Conservation (phyloP, 2,113 vertebrate genomes). For the Turdus rufiventris region DNA sequence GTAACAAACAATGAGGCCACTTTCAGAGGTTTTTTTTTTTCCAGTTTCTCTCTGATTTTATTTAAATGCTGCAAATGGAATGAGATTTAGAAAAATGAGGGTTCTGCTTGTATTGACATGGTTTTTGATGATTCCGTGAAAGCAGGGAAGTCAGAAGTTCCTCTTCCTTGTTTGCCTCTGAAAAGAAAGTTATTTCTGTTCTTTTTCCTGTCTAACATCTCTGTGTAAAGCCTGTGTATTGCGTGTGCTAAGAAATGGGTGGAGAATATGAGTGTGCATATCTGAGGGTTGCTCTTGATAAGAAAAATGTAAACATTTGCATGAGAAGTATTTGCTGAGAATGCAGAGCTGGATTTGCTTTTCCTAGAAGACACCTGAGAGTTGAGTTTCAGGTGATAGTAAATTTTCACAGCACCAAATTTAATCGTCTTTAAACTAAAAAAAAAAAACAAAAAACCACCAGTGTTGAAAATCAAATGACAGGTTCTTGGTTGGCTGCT, state of each 20-base stretch:
- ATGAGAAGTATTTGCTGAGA: background rate
- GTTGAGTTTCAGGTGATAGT: accelerated
- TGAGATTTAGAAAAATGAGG: accelerated
- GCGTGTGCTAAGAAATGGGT: background rate
- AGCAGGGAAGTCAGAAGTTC: background rate
- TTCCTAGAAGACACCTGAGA: background rate
- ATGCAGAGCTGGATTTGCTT: background rate
- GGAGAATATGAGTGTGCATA: background rate
- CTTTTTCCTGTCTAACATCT: background rate
- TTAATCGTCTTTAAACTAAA: background rate
- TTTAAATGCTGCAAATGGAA: background rate
- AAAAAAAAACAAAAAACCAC: background rate
- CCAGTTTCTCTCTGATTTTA: background rate
- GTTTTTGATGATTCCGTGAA: background rate
- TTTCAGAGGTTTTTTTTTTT: background rate
- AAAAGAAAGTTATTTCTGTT: background rate
- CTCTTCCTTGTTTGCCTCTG: background rate
- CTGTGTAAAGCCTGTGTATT: accelerated
- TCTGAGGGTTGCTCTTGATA: background rate
- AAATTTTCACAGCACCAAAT: background rate
- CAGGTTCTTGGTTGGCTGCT: background rate
- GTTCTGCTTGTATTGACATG: background rate
- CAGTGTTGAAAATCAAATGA: background rate
- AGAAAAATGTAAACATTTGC: background rate
- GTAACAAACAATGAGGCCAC: accelerated